Base-by-base conservation (phyloP, 92 coral and sea anemone species). In the Actinostola sp. region DNA sequence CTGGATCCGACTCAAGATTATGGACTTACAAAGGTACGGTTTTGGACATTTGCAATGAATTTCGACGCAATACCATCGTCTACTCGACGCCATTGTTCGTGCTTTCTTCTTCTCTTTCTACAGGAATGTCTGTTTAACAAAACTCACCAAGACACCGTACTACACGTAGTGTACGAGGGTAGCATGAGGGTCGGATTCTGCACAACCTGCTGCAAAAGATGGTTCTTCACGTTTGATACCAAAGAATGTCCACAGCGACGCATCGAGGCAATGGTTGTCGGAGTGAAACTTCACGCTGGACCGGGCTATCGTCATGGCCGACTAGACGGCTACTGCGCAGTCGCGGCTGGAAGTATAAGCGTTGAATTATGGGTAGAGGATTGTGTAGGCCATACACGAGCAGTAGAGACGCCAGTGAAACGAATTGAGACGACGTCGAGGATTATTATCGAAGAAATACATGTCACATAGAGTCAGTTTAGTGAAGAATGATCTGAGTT, bases 121-220 rank as follows among this genome's bases (percentile, higher is more conserved):
- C 26, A 88, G 93, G 93, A 88, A 71, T 88, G 89, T 28, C 38
- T 52, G 19, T 88, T 84, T 33, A 73, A 77, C 70, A 88, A 88
- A 63, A 55, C 66, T n/a, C 66, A 45, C 25, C 19, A 77, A 28
- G 60, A 58, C 13, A 88, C 79, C 53, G 52, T 80, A 15, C 74
- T 88, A 25, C 84, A 84, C 58, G 93, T 88, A 61, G 58, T 67
- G 23, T 88, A 84, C 61, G 93, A 88, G 63, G 93, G 93, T 29
- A 88, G 87, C 89, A 72, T 88, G 84, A 83, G 93, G 35, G 81
- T 76, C 58, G 93, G 89, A 14, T 88, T 79, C 82, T 88, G 93
- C 42, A 88, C 50, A 46, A 23, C 69, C 43, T 88, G 93, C 44
- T 88, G 93, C 67, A 88, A 88, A 63, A 83, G 93, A 31, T 88